Evolutionary conservation across 92 coral and sea anemone species (phyloP).

Genomic region (Chrysogorgia sp.): DNA sequence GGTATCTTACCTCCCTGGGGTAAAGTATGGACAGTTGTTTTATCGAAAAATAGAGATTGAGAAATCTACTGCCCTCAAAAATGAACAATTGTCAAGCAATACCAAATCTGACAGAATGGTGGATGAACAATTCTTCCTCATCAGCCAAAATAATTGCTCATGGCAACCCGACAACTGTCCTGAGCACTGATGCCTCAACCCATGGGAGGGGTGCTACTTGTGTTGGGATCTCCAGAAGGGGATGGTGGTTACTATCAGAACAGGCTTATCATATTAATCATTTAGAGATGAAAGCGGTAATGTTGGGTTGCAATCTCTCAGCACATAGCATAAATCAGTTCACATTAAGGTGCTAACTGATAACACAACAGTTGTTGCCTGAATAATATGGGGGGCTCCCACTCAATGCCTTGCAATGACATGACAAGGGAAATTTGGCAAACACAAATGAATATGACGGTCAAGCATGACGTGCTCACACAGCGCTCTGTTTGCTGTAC

Average conservation of each 20-base stretch:
- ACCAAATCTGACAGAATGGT: conserved; percentile 39
- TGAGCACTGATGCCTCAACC: too few species aligned
- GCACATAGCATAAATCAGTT: neutral
- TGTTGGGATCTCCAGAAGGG: too few species aligned
- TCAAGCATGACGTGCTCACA: too few species aligned
- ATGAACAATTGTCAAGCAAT: conserved; percentile 23
- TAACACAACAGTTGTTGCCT: conserved; percentile 49
- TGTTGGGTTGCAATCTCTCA: conserved; percentile 47
- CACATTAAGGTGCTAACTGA: conserved; percentile 46
- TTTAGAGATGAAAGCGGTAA: conserved; percentile 51
- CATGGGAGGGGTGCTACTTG: too few species aligned
- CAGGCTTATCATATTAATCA: conserved; percentile 44
- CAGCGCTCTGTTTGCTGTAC: too few species aligned
- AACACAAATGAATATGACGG: too few species aligned
- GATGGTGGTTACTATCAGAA: conserved; percentile 52
- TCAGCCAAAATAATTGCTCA: too few species aligned
- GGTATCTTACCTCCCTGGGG: conserved; percentile 50
- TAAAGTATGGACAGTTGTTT: conserved; percentile 31
- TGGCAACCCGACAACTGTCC: neutral
- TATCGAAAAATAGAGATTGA: neutral
- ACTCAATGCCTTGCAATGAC: conserved; percentile 20
- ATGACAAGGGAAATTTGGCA: conserved; percentile 46
- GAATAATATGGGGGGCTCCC: conserved; percentile 56
- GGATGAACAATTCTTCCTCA: too few species aligned
- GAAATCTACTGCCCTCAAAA: conserved; percentile 7